Percentiles rank a stretch among this genome's conserved stretches.
These are phyloP conservation scores for Ptychochromis oligacanthus DNA, from an alignment of 2,113 vertebrate species.

Conservation along the genomic window DNA sequence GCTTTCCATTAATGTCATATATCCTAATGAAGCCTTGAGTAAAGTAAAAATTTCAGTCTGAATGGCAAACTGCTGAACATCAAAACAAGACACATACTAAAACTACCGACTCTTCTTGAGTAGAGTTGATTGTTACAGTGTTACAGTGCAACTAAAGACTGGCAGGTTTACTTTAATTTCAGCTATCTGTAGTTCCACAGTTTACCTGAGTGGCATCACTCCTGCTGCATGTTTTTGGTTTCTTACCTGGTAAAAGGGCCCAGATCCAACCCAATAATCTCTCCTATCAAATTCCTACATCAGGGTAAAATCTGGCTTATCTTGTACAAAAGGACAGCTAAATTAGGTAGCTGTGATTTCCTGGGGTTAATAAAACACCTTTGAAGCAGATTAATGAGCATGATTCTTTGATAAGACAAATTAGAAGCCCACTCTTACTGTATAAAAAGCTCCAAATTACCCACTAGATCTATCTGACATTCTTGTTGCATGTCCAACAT, in stretches of 20 bases:
- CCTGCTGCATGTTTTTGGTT: neutral
- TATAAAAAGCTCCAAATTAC: neutral
- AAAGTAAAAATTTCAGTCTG: too few species aligned
- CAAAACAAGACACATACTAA: too few species aligned
- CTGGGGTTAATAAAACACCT: conserved; percentile 13
- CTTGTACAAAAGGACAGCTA: conserved; percentile 52
- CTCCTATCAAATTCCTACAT: conserved; percentile 26
- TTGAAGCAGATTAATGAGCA: conserved; percentile 48
- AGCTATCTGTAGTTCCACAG: too few species aligned
- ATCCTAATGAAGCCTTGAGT: too few species aligned
- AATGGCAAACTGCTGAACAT: too few species aligned
- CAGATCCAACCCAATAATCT: conserved; percentile 1
- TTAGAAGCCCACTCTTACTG: conserved; percentile 5
- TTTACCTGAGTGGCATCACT: neutral
- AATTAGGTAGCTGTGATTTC: conserved; percentile 17
- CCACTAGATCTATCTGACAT: conserved; percentile 9
- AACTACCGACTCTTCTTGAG: too few species aligned
- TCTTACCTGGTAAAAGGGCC: neutral
- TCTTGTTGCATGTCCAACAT: conserved; percentile 36
- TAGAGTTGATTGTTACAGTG: too few species aligned
- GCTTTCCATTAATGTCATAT: too few species aligned
- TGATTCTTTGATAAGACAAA: conserved; percentile 60
- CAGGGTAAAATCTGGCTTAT: conserved; percentile 50
- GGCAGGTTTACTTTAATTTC: too few species aligned
- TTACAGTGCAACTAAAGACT: too few species aligned